phyloP scores from a whole-genome alignment of 2,113 vertebrate species.

The Quiscalus mexicanus region DNA sequence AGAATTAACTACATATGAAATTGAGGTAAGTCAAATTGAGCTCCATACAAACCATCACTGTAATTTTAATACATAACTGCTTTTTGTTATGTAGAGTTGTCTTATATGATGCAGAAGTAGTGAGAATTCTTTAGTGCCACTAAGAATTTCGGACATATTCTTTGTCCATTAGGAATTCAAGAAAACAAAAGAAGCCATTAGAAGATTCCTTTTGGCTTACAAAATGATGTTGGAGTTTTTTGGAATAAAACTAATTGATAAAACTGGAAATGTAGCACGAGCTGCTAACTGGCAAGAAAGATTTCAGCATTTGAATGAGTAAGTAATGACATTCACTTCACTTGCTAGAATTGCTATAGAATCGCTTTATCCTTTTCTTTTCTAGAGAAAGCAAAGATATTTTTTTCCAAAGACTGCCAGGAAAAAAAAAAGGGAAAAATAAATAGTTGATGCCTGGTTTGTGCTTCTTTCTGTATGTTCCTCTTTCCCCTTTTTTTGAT shows the following conservation, averaged over 20 bases:
- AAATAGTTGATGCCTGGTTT: background rate
- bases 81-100: background rate
- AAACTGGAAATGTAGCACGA: constrained; percentile 89
- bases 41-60: background rate
- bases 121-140: background rate
- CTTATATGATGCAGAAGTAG: background rate
- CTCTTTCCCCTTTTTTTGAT: background rate
- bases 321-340: constrained; percentile 63
- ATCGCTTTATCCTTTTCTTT: constrained; percentile 1
- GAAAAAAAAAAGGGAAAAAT: background rate
- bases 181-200: constrained; percentile 93
- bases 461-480: background rate
- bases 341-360: background rate
- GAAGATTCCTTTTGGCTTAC: constrained; percentile 91
- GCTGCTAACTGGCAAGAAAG: constrained; percentile 93
- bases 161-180: constrained; percentile 90
- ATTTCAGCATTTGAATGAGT: constrained; percentile 98
- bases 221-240: constrained; percentile 98
- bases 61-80: background rate
- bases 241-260: constrained; percentile 93
- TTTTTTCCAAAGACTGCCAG: background rate
- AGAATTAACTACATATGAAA: constrained; percentile 97
- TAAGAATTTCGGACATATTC: background rate
- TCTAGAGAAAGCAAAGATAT: background rate
- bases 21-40: constrained; percentile 84